These are phyloP conservation scores for Otocyon megalotis DNA, from an alignment of 2,113 vertebrate species.

Conservation along the genomic window DNA sequence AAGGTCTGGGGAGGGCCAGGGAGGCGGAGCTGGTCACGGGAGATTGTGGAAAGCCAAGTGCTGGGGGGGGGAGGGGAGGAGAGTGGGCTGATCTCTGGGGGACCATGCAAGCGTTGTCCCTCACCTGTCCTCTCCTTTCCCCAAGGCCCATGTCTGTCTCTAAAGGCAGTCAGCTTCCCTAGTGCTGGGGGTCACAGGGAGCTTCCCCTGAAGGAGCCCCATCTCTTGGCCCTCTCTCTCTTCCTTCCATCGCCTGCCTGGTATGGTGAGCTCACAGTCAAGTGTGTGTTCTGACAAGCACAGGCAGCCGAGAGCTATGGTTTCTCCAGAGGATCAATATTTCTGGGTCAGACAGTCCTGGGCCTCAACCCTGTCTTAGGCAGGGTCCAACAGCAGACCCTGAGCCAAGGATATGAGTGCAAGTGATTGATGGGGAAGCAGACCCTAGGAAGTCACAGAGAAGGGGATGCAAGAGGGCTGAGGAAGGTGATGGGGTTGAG, in stretches of 20 bases:
- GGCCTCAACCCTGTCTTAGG: no score
- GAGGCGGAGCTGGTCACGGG: not conserved
- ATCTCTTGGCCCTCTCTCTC: not conserved
- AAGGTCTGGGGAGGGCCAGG: no score
- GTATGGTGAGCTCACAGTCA: no score
- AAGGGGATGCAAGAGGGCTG: accelerated
- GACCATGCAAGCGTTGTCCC: accelerated
- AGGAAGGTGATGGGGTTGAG: not conserved
- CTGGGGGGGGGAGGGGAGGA: no score
- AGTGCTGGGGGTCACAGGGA: not conserved
- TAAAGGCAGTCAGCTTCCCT: accelerated
- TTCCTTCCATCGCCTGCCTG: accelerated
- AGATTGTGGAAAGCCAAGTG: not conserved
- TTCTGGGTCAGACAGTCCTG: not conserved
- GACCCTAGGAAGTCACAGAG: not conserved
- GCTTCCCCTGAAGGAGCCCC: not conserved
- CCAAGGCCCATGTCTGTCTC: not conserved
- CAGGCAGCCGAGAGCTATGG: not conserved
- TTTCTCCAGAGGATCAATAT: not conserved
- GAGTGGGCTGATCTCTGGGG: accelerated
- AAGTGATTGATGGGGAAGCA: accelerated
- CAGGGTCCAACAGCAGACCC: accelerated
- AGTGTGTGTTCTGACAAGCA: not conserved
- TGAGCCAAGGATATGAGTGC: not conserved
- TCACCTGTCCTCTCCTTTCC: accelerated